Evolutionary conservation across 2,113 vertebrate species (phyloP), one percentile per base, ranked within the genome.

Genomic region (Heteronetta atricapilla): DNA sequence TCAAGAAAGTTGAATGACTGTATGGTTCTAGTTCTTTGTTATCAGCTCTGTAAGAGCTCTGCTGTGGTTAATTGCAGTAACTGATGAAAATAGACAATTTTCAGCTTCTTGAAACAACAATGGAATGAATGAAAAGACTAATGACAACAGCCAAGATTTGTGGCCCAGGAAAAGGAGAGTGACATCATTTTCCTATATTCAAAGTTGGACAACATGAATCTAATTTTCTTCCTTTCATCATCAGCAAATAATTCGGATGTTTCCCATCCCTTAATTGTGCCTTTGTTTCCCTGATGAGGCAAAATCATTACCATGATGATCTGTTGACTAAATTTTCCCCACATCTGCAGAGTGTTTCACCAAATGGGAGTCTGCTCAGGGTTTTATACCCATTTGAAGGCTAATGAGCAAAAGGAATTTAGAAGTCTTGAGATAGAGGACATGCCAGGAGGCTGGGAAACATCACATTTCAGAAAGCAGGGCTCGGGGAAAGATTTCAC

Each of bases 221-320:
- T 83, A 89, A 78, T 97, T 95, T 94, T 84, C 90, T 94, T 89
- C 93, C 70, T 97, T 96, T 97, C 94, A 94, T 95, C 91, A 74
- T 66, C 62, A 53, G 88, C 66, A 95, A 94, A 96, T 92, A 96
- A 96, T 96, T 92, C 5, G 0, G 73, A 96, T 94, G 95, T 95
- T 97, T 95, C 88, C 56, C 59, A 3, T 86, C 20, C 55, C 40
- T 93, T 96, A 96, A 96, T 96, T 95, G 52, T 94, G 94, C 42
- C 68, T 96, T 95, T 97, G 86, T 95, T 89, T 72, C 62, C 2
- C 0, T 60, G 94, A 97, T 67, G 90, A 96, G 68, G 70, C n/a
- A 74, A 93, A 95, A 96, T 90, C 52, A 84, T 94, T 62, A 76
- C 69, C 0, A 1, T 74, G 90, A 75, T 4, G 59, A 85, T 96